A percentile compares a stretch with the other conserved stretches of the same genome.
Conservation (phyloP, 1,140 invertebrate species). For the Drosophila mojavensis region DNA sequence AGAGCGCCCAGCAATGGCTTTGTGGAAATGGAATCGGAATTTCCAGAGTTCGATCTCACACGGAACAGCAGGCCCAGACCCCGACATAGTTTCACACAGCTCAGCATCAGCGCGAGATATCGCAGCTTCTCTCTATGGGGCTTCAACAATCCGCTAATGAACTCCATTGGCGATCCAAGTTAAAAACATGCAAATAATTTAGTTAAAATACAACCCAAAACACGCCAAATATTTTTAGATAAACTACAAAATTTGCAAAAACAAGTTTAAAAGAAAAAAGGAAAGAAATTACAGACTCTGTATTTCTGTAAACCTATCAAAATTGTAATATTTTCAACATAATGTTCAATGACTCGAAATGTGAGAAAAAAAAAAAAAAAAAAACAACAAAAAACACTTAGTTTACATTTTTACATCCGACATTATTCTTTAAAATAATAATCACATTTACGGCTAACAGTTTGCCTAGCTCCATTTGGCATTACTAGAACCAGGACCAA, state of each 20-base stretch:
- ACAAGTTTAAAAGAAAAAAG: neutral
- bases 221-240: neutral
- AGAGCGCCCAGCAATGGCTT: conserved; percentile 1
- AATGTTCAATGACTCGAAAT: too few species aligned
- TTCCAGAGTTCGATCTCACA: neutral
- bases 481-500: conserved; percentile 65
- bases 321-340: too few species aligned
- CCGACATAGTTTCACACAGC: conserved; percentile 7
- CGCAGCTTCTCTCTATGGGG: conserved; percentile 1
- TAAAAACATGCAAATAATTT: conserved; percentile 1
- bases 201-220: neutral
- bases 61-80: neutral
- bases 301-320: too few species aligned
- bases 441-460: conserved; percentile 22
- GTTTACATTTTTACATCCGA: neutral
- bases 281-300: neutral
- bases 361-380: neutral
- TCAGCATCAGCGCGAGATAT: neutral
- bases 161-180: conserved; percentile 2
- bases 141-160: neutral
- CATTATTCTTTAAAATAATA: conserved; percentile 10
- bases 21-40: neutral
- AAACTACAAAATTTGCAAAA: neutral
- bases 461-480: neutral
- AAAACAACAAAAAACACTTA: neutral